These are phyloP conservation scores for Erynnis tages DNA, from an alignment of 2,888 invertebrate species.

Conservation along the genomic window DNA sequence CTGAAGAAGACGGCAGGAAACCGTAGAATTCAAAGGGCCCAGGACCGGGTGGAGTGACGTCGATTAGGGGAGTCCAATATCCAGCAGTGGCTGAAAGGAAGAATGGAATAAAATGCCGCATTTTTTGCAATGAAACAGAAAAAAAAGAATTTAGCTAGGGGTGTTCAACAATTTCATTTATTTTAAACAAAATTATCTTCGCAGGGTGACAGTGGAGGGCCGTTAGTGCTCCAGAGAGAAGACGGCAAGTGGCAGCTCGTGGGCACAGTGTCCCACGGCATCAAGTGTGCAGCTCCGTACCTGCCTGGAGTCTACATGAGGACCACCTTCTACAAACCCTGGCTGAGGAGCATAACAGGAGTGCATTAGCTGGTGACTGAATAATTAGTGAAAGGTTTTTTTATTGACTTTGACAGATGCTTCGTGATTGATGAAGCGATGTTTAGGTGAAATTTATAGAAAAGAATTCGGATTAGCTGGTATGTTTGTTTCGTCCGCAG, in stretches of 20 bases:
- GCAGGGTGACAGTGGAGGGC: constrained; percentile 96
- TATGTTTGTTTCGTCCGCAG: no score
- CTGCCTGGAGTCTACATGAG: constrained; percentile 97
- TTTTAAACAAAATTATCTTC: not conserved
- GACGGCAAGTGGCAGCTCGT: constrained; percentile 94
- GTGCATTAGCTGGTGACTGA: constrained; percentile 70
- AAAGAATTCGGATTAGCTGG: no score
- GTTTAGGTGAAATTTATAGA: no score
- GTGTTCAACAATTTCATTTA: not conserved
- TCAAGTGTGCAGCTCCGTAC: constrained; percentile 95
- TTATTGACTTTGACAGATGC: not conserved
- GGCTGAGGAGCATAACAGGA: constrained; percentile 93
- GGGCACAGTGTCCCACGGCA: constrained; percentile 97
- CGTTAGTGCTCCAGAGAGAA: constrained; percentile 89
- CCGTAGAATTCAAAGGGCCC: no score
- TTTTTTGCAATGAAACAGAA: no score
- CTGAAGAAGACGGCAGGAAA: no score
- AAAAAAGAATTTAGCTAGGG: no score
- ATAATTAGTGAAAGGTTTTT: not conserved
- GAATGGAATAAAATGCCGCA: no score
- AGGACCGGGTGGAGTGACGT: no score
- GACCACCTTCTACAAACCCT: constrained; percentile 94
- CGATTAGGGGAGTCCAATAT: no score
- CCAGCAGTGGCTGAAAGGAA: no score
- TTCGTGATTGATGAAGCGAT: not conserved